phyloP scores from a whole-genome alignment of 1,140 invertebrate species.

The Trachymyrmex septentrionalis region DNA sequence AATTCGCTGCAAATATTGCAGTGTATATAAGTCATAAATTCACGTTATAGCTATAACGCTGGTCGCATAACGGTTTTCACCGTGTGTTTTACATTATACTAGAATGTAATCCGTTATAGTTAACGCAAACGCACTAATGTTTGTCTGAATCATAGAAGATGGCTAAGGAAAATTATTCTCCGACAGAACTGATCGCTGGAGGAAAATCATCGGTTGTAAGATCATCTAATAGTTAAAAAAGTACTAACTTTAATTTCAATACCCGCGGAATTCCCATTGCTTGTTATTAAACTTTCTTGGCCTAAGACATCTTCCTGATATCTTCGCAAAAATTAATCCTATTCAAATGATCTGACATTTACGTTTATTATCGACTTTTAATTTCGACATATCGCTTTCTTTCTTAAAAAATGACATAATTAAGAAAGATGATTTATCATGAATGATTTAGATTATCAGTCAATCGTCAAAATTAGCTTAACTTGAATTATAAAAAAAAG shows the following conservation, averaged over 20 bases:
- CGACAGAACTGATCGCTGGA: constrained; percentile 6
- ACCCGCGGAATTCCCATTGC: constrained; percentile 17
- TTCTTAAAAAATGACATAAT: too few relatives aligned
- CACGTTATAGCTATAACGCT: constrained; percentile 67
- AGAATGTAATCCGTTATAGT: constrained; percentile 40
- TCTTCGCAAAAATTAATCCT: constrained; percentile 4
- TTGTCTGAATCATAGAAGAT: constrained; percentile 9
- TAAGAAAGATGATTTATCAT: too few relatives aligned
- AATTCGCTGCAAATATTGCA: constrained; percentile 75
- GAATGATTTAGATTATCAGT: too few relatives aligned
- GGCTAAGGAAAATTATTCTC: constrained; percentile 27
- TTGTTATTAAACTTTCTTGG: constrained; percentile 5
- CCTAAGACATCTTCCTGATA: not conserved
- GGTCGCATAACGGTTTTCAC: constrained; percentile 63
- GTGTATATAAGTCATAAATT: constrained; percentile 71
- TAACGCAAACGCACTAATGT: constrained; percentile 52
- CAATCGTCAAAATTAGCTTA: too few relatives aligned
- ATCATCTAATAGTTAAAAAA: constrained; percentile 29
- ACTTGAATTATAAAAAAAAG: too few relatives aligned
- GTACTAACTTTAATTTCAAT: constrained; percentile 57
- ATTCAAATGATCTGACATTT: not conserved
- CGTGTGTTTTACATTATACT: constrained; percentile 30
- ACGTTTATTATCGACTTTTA: not conserved
- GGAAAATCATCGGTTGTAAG: not conserved
- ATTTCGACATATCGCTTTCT: not conserved